phyloP scores from a whole-genome alignment of 2,113 vertebrate species.

The Lathamus discolor region DNA sequence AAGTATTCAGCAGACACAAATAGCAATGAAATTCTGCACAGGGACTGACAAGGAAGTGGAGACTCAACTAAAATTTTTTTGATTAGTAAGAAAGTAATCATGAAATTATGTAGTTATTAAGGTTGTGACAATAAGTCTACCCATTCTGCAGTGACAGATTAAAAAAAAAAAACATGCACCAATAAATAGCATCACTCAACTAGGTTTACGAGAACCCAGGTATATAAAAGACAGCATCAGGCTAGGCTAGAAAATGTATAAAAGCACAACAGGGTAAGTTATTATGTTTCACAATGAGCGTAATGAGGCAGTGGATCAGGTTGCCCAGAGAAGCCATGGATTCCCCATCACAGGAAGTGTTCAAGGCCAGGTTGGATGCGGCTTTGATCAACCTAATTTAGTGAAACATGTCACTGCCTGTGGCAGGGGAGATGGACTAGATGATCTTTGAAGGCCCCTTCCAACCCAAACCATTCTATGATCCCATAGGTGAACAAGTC shows the following conservation, averaged over 20 bases:
- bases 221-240: not conserved
- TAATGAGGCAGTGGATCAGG: not conserved
- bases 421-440: no score
- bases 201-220: not conserved
- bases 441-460: not conserved
- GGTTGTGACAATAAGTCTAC: not conserved
- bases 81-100: not conserved
- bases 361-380: not conserved
- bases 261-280: not conserved
- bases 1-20: not conserved
- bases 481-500: not conserved
- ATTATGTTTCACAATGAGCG: not conserved
- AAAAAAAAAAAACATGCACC: accelerated
- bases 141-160: not conserved
- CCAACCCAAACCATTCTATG: not conserved
- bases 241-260: not conserved
- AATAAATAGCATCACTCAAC: not conserved
- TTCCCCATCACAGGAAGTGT: not conserved
- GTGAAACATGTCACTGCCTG: not conserved
- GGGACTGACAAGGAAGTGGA: not conserved
- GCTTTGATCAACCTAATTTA: not conserved
- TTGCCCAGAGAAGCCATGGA: not conserved
- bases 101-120: not conserved
- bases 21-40: not conserved
- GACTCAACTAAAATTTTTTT: not conserved